These are phyloP conservation scores for Aphis craccivora DNA, from an alignment of 1,140 invertebrate species.

Conservation along the genomic window DNA sequence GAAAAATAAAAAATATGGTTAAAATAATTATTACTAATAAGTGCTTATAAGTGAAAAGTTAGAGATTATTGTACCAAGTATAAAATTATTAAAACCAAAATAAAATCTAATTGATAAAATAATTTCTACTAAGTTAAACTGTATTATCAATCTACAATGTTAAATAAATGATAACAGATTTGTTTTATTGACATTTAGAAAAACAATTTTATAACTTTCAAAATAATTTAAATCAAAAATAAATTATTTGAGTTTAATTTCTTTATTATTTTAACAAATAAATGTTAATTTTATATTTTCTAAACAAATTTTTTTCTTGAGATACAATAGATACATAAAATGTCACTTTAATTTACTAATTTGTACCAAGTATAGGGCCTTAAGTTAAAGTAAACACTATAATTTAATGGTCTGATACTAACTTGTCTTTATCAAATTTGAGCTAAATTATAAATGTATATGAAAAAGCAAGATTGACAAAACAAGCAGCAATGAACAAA, in stretches of 20 bases:
- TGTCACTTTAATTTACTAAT: background rate
- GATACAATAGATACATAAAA: background rate
- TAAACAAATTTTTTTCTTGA: background rate
- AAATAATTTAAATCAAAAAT: background rate
- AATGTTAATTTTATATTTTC: background rate
- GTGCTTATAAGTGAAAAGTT: background rate
- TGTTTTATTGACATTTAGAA: background rate
- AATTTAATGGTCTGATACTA: background rate
- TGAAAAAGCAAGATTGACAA: slow-evolving; percentile 22
- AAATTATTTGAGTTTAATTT: background rate
- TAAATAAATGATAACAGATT: background rate
- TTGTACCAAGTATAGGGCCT: background rate
- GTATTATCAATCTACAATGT: background rate
- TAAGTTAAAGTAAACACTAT: background rate
- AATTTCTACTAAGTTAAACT: slow-evolving; percentile 19
- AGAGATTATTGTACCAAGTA: background rate
- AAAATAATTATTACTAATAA: background rate
- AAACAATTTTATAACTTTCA: background rate
- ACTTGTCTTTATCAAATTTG: background rate
- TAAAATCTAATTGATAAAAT: background rate
- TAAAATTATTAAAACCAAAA: slow-evolving; percentile 20
- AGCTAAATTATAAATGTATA: background rate
- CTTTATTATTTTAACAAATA: background rate
- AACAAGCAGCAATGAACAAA: slow-evolving; percentile 10
- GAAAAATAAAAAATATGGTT: slow-evolving; percentile 6